These are phyloP conservation scores for Natator depressus DNA, from an alignment of 2,113 vertebrate genomes.

Conservation along the genomic window DNA sequence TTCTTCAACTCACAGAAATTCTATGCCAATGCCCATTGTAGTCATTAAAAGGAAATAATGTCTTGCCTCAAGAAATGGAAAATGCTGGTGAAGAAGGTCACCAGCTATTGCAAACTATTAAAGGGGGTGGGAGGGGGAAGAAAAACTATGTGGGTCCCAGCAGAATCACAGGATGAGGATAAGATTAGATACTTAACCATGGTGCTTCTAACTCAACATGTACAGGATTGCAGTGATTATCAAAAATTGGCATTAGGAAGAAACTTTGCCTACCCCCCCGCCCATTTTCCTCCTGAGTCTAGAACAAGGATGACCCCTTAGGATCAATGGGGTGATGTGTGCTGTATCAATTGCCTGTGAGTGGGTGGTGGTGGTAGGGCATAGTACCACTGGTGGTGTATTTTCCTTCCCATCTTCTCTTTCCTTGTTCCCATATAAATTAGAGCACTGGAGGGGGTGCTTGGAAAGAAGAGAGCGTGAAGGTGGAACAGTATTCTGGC, in stretches of 20 bases:
- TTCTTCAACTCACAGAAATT: conserved; percentile 6
- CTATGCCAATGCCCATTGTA: conserved; percentile 28
- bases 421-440: background rate
- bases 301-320: background rate
- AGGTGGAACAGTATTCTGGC: background rate
- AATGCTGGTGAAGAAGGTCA: conserved; percentile 37
- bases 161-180: background rate
- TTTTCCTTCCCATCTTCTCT: background rate
- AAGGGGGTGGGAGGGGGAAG: background rate
- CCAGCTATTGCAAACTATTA: background rate
- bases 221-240: conserved; percentile 9
- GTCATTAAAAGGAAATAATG: conserved; percentile 40
- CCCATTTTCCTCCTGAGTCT: background rate
- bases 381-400: background rate
- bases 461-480: background rate
- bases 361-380: background rate
- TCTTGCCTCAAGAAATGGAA: conserved; percentile 56
- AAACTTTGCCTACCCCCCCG: background rate
- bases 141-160: background rate
- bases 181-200: conserved; percentile 24
- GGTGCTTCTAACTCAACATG: conserved; percentile 29
- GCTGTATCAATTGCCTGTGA: background rate
- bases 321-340: background rate
- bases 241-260: conserved; percentile 19
- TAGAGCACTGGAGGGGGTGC: background rate